A percentile compares a stretch with the other conserved stretches of the same genome.
Evolutionary conservation across 2,113 vertebrate genomes (phyloP).

Genomic region (Hippocampus mohnikei): DNA sequence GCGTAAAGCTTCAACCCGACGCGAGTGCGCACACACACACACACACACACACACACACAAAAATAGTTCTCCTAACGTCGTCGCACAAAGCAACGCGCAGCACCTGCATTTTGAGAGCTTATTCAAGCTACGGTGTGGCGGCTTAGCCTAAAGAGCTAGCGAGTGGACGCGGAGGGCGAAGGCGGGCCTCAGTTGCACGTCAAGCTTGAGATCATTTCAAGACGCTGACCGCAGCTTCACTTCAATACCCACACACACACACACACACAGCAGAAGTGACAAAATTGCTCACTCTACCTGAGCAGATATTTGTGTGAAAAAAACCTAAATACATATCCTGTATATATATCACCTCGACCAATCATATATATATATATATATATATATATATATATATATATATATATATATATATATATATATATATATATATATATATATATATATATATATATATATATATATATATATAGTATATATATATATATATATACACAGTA

Average conservation of each 20-base stretch:
- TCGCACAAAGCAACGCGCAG: constrained; percentile 25
- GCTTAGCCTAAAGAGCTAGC: constrained; percentile 2
- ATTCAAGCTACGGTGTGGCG: constrained; percentile 23
- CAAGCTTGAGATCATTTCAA: constrained; percentile 28
- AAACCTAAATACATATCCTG: no score
- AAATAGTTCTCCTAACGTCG: constrained; percentile 8
- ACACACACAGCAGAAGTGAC: neutral
- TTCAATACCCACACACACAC: neutral
- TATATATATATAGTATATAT: no score
- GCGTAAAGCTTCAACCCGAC: constrained; percentile 30
- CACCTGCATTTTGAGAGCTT: constrained; percentile 52
- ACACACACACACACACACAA: neutral
- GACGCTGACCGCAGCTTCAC: neutral
- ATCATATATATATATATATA: no score
- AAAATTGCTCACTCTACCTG: neutral
- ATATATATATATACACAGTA: no score
- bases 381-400: no score
- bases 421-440: no score
- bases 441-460: no score
- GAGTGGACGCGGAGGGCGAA: neutral
- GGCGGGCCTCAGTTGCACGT: constrained; percentile 4
- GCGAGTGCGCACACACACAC: neutral
- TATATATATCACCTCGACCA: no score
- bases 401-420: no score
- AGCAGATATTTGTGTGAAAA: no score